Conservation (phyloP, 2,888 invertebrate species). For the Platypus cylindrus region DNA sequence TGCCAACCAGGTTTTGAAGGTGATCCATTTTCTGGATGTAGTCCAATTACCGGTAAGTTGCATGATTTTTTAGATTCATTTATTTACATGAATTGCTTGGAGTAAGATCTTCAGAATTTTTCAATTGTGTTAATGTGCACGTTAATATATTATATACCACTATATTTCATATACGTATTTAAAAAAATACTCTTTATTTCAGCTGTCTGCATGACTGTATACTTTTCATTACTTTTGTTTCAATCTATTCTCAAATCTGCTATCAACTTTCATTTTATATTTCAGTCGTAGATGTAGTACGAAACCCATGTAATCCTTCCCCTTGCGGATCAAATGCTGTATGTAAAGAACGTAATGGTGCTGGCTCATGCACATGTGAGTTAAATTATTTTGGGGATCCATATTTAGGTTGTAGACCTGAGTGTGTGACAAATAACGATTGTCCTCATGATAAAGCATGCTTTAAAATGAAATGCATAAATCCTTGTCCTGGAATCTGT, state of each 20-base stretch:
- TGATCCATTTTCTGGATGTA: conserved; percentile 68
- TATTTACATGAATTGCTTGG: neutral
- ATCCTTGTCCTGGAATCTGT: conserved; percentile 67
- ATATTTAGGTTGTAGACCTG: conserved; percentile 65
- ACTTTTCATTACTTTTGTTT: conserved; percentile 1
- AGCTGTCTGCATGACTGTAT: conserved; percentile 4
- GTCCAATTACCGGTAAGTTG: conserved; percentile 37
- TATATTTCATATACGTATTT: no score
- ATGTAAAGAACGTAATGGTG: conserved; percentile 61
- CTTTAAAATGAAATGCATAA: conserved; percentile 62
- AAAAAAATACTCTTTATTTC: conserved; percentile 5
- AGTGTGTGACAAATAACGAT: conserved; percentile 67
- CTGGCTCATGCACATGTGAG: conserved; percentile 64
- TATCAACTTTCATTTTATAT: conserved; percentile 12
- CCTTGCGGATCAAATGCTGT: conserved; percentile 71
- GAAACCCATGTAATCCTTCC: conserved; percentile 62
- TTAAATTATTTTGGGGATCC: conserved; percentile 67
- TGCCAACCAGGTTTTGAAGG: conserved; percentile 65
- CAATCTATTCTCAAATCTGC: conserved; percentile 1
- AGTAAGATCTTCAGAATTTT: no score
- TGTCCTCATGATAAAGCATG: conserved; percentile 61
- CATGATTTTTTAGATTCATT: conserved; percentile 4
- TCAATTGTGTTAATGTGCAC: no score
- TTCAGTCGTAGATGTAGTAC: conserved; percentile 41
- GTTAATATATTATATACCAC: no score